Evolutionary conservation across 1,140 invertebrate species (phyloP).

Genomic region (Latrodectus geometricus): DNA sequence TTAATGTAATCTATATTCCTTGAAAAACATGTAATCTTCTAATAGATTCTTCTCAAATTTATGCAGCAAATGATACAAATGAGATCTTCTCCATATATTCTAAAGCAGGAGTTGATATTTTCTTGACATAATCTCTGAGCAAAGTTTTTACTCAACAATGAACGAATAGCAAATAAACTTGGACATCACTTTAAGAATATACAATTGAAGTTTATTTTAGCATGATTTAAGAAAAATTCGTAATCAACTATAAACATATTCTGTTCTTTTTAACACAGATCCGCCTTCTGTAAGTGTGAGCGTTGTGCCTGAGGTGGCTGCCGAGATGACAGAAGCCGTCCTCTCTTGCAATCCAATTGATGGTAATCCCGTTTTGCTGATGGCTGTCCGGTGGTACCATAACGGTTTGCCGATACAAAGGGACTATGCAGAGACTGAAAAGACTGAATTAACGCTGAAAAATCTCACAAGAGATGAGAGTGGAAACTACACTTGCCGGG

Average conservation of each 20-base stretch:
- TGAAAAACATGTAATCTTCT: too few relatives aligned
- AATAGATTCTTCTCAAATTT: too few relatives aligned
- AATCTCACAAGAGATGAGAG: slow-evolving; percentile 59
- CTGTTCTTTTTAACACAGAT: slow-evolving; percentile 57
- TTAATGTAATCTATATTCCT: too few relatives aligned
- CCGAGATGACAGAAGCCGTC: slow-evolving; percentile 38
- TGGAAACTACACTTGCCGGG: slow-evolving; percentile 64
- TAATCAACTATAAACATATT: background rate
- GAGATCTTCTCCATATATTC: too few relatives aligned
- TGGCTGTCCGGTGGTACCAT: slow-evolving; percentile 62
- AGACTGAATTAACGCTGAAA: slow-evolving; percentile 26
- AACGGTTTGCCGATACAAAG: slow-evolving; percentile 57
- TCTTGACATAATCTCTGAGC: too few relatives aligned
- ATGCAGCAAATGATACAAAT: too few relatives aligned
- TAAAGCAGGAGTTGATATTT: too few relatives aligned
- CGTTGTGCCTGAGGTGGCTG: slow-evolving; percentile 53
- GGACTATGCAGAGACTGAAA: slow-evolving; percentile 69
- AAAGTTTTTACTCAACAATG: too few relatives aligned
- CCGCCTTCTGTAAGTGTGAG: slow-evolving; percentile 63
- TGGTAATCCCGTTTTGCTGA: slow-evolving; percentile 63
- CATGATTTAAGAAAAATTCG: too few relatives aligned
- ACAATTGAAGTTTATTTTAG: too few relatives aligned
- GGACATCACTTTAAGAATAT: too few relatives aligned
- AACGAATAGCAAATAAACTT: too few relatives aligned
- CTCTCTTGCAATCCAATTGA: slow-evolving; percentile 61